Percentiles rank a stretch among this genome's conserved stretches.
These are phyloP conservation scores for Strigamia crassipes DNA, from an alignment of 2,888 invertebrate genomes.

Conservation along the genomic window DNA sequence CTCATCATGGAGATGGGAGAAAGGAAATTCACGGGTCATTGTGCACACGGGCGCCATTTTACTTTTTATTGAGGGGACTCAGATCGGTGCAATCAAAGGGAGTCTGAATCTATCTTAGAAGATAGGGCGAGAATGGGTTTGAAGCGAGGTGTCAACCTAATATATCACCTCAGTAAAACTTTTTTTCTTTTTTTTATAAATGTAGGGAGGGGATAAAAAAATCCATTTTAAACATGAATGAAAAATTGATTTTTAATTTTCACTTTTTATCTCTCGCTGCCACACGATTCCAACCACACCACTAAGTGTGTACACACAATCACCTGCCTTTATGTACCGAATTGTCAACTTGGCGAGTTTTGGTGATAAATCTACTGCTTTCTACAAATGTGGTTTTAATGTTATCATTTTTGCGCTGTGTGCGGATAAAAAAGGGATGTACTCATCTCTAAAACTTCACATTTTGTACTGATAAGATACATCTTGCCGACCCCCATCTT, in stretches of 20 bases:
- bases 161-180: conserved; percentile 19
- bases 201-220: not conserved
- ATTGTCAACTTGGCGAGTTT: not conserved
- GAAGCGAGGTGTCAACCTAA: conserved; percentile 26
- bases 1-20: conserved; percentile 35
- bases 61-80: conserved; percentile 28
- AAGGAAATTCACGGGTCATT: conserved; percentile 34
- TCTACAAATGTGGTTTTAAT: conserved; percentile 24
- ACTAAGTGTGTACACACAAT: conserved; percentile 35
- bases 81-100: conserved; percentile 40
- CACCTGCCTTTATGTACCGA: not conserved
- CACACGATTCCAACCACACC: conserved; percentile 25
- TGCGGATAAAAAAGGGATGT: not conserved
- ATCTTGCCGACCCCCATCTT: not conserved
- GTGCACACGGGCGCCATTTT: conserved; percentile 38
- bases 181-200: not conserved
- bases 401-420: not conserved
- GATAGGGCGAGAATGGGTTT: conserved; percentile 32
- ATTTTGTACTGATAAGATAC: not conserved
- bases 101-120: conserved; percentile 37
- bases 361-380: not conserved
- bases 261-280: conserved; percentile 5
- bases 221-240: conserved; percentile 11
- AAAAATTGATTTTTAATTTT: conserved; percentile 33
- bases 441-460: conserved; percentile 13